phyloP scores from a whole-genome alignment of 2,888 invertebrate species.

The Aleiodes leptofemur region DNA sequence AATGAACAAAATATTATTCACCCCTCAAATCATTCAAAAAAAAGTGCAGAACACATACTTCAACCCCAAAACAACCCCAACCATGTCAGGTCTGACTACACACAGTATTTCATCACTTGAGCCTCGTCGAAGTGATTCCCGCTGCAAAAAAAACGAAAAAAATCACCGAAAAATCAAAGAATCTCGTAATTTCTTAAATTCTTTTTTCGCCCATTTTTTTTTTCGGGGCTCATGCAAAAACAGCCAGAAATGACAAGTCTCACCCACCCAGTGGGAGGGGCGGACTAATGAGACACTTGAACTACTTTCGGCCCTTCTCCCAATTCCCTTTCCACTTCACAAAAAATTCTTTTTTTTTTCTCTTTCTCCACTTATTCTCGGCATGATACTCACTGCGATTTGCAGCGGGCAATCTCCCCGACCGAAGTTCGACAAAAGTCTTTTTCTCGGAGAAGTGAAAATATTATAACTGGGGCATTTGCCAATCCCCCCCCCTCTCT shows the following conservation, averaged over 20 bases:
- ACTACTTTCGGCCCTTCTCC: conserved; percentile 54
- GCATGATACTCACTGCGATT: conserved; percentile 45
- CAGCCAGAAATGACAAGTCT: conserved; percentile 25
- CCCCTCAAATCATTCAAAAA: background rate
- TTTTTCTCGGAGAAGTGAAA: conserved; percentile 37
- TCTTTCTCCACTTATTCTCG: conserved; percentile 46
- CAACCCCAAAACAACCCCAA: background rate
- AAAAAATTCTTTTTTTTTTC: conserved; percentile 40
- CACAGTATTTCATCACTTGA: conserved; percentile 14
- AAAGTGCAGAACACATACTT: background rate
- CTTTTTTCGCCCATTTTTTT: background rate
- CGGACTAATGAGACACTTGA: conserved; percentile 58
- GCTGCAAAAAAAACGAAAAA: conserved; percentile 1
- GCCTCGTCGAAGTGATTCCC: background rate
- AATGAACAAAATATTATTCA: conserved; percentile 22
- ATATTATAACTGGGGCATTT: conserved; percentile 49
- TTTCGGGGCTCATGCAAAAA: conserved; percentile 4
- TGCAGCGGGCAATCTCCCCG: conserved; percentile 44
- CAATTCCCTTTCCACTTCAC: conserved; percentile 33
- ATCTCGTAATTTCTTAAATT: background rate
- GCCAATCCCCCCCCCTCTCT: conserved; percentile 45
- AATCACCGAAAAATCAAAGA: background rate
- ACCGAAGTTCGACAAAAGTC: conserved; percentile 42
- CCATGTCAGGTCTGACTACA: background rate
- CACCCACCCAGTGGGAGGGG: conserved; percentile 18